A percentile compares a stretch with the other conserved stretches of the same genome.
Conservation (phyloP, 2,113 vertebrate species). For the Pica pica region DNA sequence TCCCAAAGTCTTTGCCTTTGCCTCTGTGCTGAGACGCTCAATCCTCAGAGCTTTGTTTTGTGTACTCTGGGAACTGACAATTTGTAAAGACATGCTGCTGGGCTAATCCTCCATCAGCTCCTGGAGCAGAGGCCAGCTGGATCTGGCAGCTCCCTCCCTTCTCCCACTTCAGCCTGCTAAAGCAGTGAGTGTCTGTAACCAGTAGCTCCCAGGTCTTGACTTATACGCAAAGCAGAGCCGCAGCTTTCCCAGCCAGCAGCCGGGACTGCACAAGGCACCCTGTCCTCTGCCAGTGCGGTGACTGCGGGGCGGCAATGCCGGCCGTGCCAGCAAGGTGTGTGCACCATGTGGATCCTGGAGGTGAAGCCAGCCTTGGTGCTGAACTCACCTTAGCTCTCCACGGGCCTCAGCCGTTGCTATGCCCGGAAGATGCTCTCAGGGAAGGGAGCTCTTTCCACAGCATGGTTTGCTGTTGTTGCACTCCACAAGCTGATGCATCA, state of each 20-base stretch:
- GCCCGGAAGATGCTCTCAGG: not conserved
- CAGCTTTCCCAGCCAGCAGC: not conserved
- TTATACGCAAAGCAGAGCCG: not conserved
- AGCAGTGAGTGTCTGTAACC: not conserved
- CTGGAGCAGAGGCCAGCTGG: not conserved
- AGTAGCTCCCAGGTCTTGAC: conserved; percentile 14
- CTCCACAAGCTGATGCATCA: not conserved
- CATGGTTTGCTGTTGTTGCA: not conserved
- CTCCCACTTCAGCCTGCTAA: not conserved
- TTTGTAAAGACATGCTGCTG: conserved; percentile 21
- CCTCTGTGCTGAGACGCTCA: not conserved
- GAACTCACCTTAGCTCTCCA: not conserved
- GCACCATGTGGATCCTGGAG: accelerated
- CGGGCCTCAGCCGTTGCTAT: not conserved
- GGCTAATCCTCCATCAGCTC: conserved; percentile 41
- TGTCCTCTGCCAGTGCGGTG: accelerated
- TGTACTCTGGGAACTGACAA: not conserved
- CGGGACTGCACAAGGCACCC: not conserved
- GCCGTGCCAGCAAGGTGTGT: not conserved
- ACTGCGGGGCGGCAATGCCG: accelerated
- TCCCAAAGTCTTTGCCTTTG: not conserved
- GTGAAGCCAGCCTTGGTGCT: not conserved
- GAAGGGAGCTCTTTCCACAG: not conserved
- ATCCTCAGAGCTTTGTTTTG: conserved; percentile 3
- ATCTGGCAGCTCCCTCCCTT: conserved; percentile 20